A percentile compares a stretch with the other conserved stretches of the same genome.
These are phyloP conservation scores for Plebejus anna DNA, from an alignment of 2,888 invertebrate species.

Conservation along the genomic window DNA sequence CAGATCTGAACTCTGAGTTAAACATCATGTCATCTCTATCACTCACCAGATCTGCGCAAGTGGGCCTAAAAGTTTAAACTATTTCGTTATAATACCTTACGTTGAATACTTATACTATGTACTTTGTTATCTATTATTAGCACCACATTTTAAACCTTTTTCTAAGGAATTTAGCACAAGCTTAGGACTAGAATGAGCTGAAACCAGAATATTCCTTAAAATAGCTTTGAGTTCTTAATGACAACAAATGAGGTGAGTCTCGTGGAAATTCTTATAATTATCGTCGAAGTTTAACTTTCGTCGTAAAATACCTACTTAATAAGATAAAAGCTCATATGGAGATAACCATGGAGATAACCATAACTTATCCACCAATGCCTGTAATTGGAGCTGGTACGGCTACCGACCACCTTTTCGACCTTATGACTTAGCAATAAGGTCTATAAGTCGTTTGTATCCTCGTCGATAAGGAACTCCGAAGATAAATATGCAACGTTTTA, in stretches of 20 bases:
- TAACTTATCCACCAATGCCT: conserved; percentile 46
- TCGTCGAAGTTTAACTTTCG: conserved; percentile 39
- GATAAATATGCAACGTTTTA: conserved; percentile 30
- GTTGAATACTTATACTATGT: background rate
- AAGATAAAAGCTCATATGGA: conserved; percentile 42
- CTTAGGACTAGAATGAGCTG: too few relatives aligned
- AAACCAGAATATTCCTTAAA: too few relatives aligned
- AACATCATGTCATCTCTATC: too few relatives aligned
- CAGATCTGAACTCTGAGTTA: too few relatives aligned
- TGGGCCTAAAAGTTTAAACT: background rate
- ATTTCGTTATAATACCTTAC: background rate
- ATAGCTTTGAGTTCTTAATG: background rate
- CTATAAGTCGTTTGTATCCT: background rate
- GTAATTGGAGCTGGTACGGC: conserved; percentile 48
- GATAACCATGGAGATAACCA: conserved; percentile 45
- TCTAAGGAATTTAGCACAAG: too few relatives aligned
- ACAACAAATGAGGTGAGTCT: conserved; percentile 38
- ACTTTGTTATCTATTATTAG: too few relatives aligned
- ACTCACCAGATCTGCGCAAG: too few relatives aligned
- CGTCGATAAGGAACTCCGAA: conserved; percentile 22
- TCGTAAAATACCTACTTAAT: conserved; percentile 33
- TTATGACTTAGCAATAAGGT: background rate
- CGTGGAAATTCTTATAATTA: conserved; percentile 46
- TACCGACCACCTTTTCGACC: conserved; percentile 31
- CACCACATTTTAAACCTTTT: too few relatives aligned